Evolutionary conservation across 1,140 invertebrate genomes (phyloP).

Genomic region (Brachionus sp.): DNA sequence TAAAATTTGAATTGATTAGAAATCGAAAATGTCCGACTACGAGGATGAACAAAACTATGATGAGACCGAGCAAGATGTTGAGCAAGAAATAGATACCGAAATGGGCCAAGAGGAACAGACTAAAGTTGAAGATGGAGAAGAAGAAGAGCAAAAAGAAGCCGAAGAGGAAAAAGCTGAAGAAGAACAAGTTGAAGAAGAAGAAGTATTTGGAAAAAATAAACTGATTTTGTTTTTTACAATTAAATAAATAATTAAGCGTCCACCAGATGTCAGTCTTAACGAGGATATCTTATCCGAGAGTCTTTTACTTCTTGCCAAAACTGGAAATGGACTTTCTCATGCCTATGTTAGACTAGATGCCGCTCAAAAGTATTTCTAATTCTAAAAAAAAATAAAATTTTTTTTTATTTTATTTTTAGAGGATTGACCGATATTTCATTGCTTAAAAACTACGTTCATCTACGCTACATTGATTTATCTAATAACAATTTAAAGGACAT

Average conservation of each 20-base stretch:
- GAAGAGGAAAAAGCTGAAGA: conserved; percentile 47
- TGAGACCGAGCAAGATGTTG: not conserved
- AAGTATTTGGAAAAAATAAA: conserved; percentile 37
- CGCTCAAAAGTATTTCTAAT: conserved; percentile 52
- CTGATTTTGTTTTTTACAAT: conserved; percentile 34
- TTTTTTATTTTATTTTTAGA: conserved; percentile 49
- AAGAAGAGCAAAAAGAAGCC: conserved; percentile 44
- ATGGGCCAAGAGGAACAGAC: conserved; percentile 2
- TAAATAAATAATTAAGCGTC: conserved; percentile 49
- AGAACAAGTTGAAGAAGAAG: conserved; percentile 49
- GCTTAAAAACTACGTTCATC: conserved; percentile 55
- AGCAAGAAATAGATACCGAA: conserved; percentile 12
- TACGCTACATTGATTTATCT: conserved; percentile 57
- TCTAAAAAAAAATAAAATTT: not conserved
- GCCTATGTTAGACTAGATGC: conserved; percentile 58
- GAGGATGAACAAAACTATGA: not conserved
- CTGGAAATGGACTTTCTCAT: conserved; percentile 58
- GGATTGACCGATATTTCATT: conserved; percentile 55
- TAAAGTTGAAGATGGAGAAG: not conserved
- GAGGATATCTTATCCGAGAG: conserved; percentile 55
- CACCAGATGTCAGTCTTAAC: conserved; percentile 54
- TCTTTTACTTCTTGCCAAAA: conserved; percentile 57
- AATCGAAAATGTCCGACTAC: conserved; percentile 35
- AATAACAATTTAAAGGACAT: conserved; percentile 58
- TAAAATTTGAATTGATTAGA: not conserved